These are phyloP conservation scores for Alauda arvensis DNA, from an alignment of 2,797 vertebrate genomes.

Conservation along the genomic window DNA sequence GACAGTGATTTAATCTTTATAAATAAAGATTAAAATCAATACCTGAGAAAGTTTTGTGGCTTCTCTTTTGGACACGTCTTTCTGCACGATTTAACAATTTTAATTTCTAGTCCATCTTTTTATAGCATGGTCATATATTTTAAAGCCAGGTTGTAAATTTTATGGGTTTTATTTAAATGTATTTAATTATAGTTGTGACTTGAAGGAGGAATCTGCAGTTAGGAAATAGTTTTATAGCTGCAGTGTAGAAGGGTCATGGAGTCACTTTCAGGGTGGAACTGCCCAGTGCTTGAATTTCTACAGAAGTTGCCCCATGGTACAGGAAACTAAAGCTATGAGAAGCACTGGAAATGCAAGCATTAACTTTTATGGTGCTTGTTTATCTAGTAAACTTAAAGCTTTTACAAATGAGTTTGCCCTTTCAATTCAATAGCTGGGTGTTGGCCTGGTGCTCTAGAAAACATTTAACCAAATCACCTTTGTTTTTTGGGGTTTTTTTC, in stretches of 20 bases:
- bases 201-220: neutral
- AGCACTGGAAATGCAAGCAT: neutral
- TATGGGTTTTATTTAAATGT: neutral
- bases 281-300: neutral
- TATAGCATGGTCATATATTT: neutral
- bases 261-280: neutral
- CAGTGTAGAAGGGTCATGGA: neutral
- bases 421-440: neutral
- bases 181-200: neutral
- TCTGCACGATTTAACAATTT: neutral
- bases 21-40: neutral
- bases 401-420: neutral
- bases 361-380: neutral
- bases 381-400: neutral
- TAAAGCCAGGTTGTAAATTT: neutral
- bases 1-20: neutral
- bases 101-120: neutral
- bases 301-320: neutral
- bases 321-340: neutral
- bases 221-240: neutral
- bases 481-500: neutral
- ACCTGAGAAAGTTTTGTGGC: neutral
- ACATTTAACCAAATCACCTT: neutral
- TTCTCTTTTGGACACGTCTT: neutral
- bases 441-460: neutral